A percentile compares a stretch with the other conserved stretches of the same genome.
phyloP scores from a whole-genome alignment of 2,888 invertebrate genomes.

The Leptinotarsa haldemani region DNA sequence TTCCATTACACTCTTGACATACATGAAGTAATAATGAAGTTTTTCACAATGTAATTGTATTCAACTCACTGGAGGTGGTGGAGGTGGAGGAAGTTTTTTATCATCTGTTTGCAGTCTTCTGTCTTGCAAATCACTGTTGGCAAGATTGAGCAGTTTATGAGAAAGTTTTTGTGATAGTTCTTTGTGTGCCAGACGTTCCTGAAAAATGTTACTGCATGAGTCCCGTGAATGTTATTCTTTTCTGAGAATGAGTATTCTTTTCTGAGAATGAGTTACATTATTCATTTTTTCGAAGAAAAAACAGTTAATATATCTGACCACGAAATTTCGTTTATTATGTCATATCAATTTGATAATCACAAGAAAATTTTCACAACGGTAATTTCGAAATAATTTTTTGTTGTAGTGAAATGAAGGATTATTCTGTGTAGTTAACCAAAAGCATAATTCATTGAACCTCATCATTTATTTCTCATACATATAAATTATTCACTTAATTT shows the following conservation, averaged over 20 bases:
- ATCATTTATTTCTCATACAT: no score
- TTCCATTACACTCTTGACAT: no score
- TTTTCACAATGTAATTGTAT: background rate
- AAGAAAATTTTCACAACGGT: no score
- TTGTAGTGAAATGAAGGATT: no score
- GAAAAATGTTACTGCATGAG: constrained; percentile 26
- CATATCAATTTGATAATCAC: no score
- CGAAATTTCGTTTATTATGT: no score
- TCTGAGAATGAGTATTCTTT: background rate
- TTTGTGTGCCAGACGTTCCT: constrained; percentile 60
- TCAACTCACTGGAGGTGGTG: constrained; percentile 72
- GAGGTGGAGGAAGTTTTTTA: constrained; percentile 65
- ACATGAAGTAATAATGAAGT: no score
- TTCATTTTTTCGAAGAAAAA: background rate
- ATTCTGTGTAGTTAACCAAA: no score
- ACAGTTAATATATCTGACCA: no score
- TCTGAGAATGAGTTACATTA: background rate
- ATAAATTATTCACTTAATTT: no score
- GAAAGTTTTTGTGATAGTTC: constrained; percentile 58
- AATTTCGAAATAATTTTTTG: no score
- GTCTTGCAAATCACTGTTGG: constrained; percentile 52
- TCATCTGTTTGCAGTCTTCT: constrained; percentile 44
- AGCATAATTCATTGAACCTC: no score
- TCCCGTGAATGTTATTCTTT: background rate
- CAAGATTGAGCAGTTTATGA: constrained; percentile 57